These are phyloP conservation scores for Subanguina moxae DNA, from an alignment of 1,140 invertebrate species.

Conservation along the genomic window DNA sequence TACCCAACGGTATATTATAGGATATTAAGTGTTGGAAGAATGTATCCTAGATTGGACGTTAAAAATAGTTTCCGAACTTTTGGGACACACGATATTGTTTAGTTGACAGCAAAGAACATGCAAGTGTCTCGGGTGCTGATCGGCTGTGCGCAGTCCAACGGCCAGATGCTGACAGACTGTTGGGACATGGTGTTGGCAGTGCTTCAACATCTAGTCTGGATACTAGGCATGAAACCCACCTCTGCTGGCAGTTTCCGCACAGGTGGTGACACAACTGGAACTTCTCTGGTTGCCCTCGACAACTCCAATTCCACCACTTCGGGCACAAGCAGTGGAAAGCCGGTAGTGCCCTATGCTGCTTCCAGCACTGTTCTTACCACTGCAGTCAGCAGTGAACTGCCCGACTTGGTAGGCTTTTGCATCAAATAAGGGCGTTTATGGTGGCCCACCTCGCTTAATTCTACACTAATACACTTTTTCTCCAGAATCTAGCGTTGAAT, in stretches of 20 bases:
- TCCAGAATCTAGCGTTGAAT: slow-evolving; percentile 63
- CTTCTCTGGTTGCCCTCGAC: background rate
- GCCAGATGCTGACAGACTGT: slow-evolving; percentile 80
- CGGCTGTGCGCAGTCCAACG: slow-evolving; percentile 82
- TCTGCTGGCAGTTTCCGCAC: slow-evolving; percentile 40
- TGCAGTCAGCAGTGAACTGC: slow-evolving; percentile 88
- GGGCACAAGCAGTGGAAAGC: slow-evolving; percentile 66
- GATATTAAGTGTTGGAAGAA: no score
- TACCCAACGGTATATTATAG: no score
- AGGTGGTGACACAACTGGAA: slow-evolving; percentile 20
- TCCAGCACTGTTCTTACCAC: slow-evolving; percentile 87
- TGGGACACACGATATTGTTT: no score
- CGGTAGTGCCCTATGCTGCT: no score
- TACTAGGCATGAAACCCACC: slow-evolving; percentile 79
- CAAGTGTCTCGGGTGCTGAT: slow-evolving; percentile 88
- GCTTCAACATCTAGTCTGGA: slow-evolving; percentile 90
- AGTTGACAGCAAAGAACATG: slow-evolving; percentile 89
- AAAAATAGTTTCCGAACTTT: no score
- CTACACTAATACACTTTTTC: slow-evolving; percentile 2
- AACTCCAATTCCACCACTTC: slow-evolving; percentile 59
- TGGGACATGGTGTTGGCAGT: slow-evolving; percentile 94
- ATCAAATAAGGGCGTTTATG: background rate
- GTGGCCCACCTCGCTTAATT: background rate
- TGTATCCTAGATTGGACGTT: no score
- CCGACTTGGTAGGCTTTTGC: slow-evolving; percentile 63